Conservation (phyloP, 1,140 invertebrate species). For the Apis mellifera region DNA sequence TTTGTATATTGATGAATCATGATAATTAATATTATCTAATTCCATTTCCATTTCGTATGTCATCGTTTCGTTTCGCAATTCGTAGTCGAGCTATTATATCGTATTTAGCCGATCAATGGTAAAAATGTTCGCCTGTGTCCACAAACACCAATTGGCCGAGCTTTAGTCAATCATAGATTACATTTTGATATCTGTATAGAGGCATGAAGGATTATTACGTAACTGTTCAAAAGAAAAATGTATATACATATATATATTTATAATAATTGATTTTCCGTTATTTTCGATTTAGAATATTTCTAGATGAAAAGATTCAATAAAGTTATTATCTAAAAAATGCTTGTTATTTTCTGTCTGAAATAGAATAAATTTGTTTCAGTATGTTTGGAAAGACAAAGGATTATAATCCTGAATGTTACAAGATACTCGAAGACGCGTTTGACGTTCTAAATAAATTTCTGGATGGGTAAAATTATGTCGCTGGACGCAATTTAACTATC, state of each 20-base stretch:
- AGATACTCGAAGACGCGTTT: conserved; percentile 67
- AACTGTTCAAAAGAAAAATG: conserved; percentile 65
- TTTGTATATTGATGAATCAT: conserved; percentile 34
- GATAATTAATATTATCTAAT: neutral
- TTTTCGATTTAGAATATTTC: no score
- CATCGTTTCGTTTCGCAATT: neutral
- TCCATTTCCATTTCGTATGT: neutral
- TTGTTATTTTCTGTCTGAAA: neutral
- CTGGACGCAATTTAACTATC: conserved; percentile 80
- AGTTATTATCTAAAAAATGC: no score
- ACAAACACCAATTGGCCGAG: conserved; percentile 84
- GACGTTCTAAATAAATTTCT: conserved; percentile 73
- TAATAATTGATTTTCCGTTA: no score
- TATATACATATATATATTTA: no score
- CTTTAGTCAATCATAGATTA: conserved; percentile 87
- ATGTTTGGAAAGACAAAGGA: conserved; percentile 55
- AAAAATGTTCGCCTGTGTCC: conserved; percentile 87
- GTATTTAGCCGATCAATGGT: conserved; percentile 86
- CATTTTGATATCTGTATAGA: conserved; percentile 88
- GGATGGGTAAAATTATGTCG: conserved; percentile 73
- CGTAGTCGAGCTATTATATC: conserved; percentile 86
- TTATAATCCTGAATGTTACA: conserved; percentile 59
- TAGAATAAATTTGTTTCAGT: conserved; percentile 66
- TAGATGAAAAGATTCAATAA: no score
- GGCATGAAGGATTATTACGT: conserved; percentile 84